Evolutionary conservation across 35 echinoderm and acorn worm genomes (phyloP).

Genomic region (Ptychodera flava): DNA sequence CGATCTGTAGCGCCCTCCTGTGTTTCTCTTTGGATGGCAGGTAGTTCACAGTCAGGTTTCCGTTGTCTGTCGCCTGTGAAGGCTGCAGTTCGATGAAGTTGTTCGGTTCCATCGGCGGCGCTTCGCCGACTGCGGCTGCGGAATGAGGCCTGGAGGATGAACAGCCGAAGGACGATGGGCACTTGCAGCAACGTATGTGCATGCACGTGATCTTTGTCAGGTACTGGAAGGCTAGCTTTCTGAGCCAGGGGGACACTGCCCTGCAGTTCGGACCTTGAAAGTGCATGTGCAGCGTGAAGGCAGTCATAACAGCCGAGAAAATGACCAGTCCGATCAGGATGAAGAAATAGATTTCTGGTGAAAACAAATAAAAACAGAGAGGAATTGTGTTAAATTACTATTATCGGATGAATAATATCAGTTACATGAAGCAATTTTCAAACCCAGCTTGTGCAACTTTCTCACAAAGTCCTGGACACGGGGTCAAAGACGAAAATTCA

Average conservation of each 20-base stretch:
- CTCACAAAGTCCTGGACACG: no score
- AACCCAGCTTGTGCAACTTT: no score
- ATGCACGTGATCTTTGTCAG: slow-evolving; percentile 49
- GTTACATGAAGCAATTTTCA: no score
- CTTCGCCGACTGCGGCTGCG: neutral
- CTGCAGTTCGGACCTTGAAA: slow-evolving; percentile 67
- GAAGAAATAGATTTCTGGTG: slow-evolving; percentile 72
- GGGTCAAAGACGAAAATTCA: no score
- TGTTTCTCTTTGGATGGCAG: no score
- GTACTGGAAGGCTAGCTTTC: slow-evolving; percentile 37
- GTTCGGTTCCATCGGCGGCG: no score
- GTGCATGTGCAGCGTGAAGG: slow-evolving; percentile 68
- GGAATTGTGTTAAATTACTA: no score
- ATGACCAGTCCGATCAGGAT: slow-evolving; percentile 66
- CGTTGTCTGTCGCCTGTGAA: neutral
- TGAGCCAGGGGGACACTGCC: slow-evolving; percentile 53
- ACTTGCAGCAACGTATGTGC: neutral
- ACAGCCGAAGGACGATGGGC: neutral
- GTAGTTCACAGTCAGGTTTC: no score
- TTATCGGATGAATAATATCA: no score
- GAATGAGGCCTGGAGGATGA: neutral
- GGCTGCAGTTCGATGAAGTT: neutral
- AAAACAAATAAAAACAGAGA: slow-evolving; percentile 8
- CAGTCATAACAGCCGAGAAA: slow-evolving; percentile 71
- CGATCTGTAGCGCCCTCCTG: neutral